Base-by-base conservation (phyloP, 2,113 vertebrate genomes). In the Porphyrio hochstetteri region DNA sequence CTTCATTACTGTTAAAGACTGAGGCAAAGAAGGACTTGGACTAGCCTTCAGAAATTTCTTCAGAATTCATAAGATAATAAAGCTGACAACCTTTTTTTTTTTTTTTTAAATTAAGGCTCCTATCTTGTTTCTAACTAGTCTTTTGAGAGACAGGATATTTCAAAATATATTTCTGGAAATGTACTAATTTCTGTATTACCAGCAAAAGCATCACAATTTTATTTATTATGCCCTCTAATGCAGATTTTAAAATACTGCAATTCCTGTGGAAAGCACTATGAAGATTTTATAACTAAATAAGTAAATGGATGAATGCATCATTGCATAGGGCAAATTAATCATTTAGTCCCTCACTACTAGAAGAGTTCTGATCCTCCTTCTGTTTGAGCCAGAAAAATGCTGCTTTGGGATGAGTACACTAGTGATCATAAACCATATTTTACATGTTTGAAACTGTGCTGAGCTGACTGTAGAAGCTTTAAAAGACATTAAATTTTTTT, bases 91-190 rank as follows among this genome's bases (percentile, higher is more conserved):
- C 40, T 40, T 36, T 64, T 38, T 92, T 82, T 68, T 33, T 71
- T 57, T 71, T 42, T 91, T 83, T 81, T 36, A 48, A 48, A 48
- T n/a, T 59, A 55, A 60, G 13, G 2, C 27, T 84, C 20, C 44
- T 74, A 9, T 74, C 55, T 92, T 82, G 50, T 89, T 82, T n/a
- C 29, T 38, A 50, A 20, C 16, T 50, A 61, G 14, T 18, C 8
- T 89, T 60, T 36, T 55, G 31, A 25, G n/a, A 82, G 23, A 94
- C 82, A 25, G 50, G 91, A 46, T 86, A 84, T 80, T 95, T 96
- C 5, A 68, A 88, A 74, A 55, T 1, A 0, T 50, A 16, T 65
- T 93, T 95, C 75, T 75, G 27, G 56, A 85, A 92, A 53, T 2
- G 4, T 64, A 55, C 13, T 69, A 8, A 74, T 88, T 92, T 92